These are phyloP conservation scores for Trachelus tabidus DNA, from an alignment of 2,888 invertebrate species.

Conservation along the genomic window DNA sequence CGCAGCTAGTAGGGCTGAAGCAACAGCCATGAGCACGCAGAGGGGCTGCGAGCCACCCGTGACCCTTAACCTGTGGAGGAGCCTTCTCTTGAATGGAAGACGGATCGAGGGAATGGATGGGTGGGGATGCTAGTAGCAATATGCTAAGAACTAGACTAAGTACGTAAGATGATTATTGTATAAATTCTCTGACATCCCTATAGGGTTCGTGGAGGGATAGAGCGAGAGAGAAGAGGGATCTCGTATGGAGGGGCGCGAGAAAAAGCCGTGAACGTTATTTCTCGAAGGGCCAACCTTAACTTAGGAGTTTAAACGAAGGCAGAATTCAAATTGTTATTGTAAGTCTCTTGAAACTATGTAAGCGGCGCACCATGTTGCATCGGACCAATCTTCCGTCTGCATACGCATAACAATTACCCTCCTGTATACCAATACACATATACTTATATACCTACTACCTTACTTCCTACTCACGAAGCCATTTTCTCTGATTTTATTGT, in stretches of 20 bases:
- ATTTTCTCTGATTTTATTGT: too few relatives aligned
- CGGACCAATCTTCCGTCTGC: neutral
- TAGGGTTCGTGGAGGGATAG: neutral
- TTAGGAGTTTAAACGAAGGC: constrained; percentile 38
- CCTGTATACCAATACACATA: neutral
- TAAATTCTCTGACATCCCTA: constrained; percentile 29
- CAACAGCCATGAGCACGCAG: neutral
- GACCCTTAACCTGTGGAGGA: neutral
- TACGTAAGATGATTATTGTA: constrained; percentile 45
- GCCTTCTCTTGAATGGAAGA: neutral
- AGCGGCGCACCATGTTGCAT: neutral
- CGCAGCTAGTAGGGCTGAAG: neutral
- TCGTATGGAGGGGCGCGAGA: neutral
- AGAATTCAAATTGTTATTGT: constrained; percentile 55
- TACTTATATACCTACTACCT: neutral
- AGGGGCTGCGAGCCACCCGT: neutral
- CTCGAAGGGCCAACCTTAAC: neutral
- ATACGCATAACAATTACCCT: too few relatives aligned
- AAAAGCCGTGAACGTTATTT: neutral
- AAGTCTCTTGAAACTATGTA: constrained; percentile 33
- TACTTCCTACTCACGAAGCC: too few relatives aligned
- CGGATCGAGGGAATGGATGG: neutral
- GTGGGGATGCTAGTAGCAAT: constrained; percentile 18
- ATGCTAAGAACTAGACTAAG: constrained; percentile 35
- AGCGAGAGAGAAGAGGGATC: neutral